Evolutionary conservation across 2,797 vertebrate species (phyloP).

Genomic region (Aplochiton taeniatus): DNA sequence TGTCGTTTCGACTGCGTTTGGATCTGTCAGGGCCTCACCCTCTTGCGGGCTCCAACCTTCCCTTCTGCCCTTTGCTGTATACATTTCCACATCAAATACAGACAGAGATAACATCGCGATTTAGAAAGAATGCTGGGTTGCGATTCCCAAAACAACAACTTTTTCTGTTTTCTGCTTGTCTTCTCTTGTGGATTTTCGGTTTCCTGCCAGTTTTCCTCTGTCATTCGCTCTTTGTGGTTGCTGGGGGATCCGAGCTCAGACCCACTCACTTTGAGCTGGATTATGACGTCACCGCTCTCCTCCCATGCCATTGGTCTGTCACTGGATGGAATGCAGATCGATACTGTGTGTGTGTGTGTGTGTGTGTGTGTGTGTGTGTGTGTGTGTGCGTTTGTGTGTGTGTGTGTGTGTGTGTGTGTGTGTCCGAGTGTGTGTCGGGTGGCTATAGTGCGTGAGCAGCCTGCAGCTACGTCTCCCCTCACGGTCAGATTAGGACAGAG

Average conservation of each 20-base stretch:
- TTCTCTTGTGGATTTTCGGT: no score
- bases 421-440: neutral
- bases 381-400: neutral
- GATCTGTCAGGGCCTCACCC: no score
- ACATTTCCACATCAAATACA: no score
- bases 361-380: constrained; percentile 10
- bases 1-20: no score
- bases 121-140: no score
- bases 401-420: neutral
- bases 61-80: no score
- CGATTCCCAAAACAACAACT: no score
- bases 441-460: neutral
- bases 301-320: neutral
- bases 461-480: constrained; percentile 9
- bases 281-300: neutral
- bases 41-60: no score
- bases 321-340: constrained; percentile 8
- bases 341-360: constrained; percentile 6
- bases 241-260: neutral
- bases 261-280: neutral
- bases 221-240: neutral
- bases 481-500: constrained; percentile 13
- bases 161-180: no score
- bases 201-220: constrained; percentile 29
- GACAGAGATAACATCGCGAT: no score